Evolutionary conservation across 2,888 invertebrate species (phyloP).

Genomic region (Polydrusus tereticollis): DNA sequence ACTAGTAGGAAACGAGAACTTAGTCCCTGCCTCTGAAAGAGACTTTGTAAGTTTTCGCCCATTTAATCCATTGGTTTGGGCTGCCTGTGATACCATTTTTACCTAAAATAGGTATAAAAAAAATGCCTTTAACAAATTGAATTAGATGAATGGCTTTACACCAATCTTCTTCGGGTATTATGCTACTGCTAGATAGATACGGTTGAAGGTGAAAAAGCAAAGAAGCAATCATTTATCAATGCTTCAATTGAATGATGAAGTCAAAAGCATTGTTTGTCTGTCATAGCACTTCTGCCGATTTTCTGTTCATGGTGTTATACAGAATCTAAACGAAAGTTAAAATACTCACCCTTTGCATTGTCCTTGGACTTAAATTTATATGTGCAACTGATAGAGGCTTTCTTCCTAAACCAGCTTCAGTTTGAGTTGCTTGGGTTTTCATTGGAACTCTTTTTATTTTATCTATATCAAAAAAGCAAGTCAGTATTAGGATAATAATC

Average conservation of each 20-base stretch:
- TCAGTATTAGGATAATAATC: too few species aligned
- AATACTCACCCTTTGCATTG: conserved; percentile 79
- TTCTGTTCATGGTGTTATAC: too few species aligned
- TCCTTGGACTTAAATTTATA: conserved; percentile 83
- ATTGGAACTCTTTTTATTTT: conserved; percentile 86
- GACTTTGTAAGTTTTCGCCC: conserved; percentile 87
- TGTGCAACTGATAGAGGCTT: conserved; percentile 77
- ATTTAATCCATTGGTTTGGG: conserved; percentile 87
- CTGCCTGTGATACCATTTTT: conserved; percentile 90
- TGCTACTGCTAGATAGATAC: too few species aligned
- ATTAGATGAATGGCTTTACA: too few species aligned
- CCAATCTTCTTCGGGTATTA: too few species aligned
- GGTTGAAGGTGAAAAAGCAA: too few species aligned
- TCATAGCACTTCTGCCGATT: too few species aligned
- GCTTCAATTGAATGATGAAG: too few species aligned
- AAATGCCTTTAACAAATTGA: not conserved
- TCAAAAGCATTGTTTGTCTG: too few species aligned
- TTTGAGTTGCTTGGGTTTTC: conserved; percentile 95
- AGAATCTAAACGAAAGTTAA: not conserved
- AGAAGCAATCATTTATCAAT: too few species aligned
- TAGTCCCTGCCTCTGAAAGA: conserved; percentile 81
- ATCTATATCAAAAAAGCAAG: conserved; percentile 70
- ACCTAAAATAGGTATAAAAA: conserved; percentile 69
- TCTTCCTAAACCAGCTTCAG: conserved; percentile 80
- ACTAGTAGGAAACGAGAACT: conserved; percentile 62